Base-by-base conservation (phyloP, 2,113 vertebrate species). In the Boulengeromyrus knoepffleri region DNA sequence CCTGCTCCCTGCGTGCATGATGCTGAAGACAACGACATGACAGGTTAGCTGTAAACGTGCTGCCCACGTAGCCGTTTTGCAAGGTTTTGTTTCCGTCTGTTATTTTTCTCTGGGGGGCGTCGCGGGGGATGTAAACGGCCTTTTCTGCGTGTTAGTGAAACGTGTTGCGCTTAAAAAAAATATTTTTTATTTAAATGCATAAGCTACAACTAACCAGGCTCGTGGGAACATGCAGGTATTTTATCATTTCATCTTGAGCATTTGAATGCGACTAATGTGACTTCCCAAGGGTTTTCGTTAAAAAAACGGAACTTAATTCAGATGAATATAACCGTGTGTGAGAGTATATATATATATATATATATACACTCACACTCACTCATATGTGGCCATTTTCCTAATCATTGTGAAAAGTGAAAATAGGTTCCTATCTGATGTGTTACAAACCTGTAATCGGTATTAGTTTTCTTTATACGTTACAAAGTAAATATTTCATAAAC, bases 161-260 rank as follows among this genome's bases (percentile, higher is more conserved):
- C 62, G 88, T 89, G 88, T 77, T 89, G 88, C 88, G 39, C 62
- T 77, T 74, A 77, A 17, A 47, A 47, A 88, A 89, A 21, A 88
- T 83, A 7, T 27, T 53, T 27, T 27, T 27, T 31, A 46, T 85
- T 85, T 4, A 21, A n/a, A 46, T 21, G 45, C 8, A 47, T n/a
- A 85, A 47, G 83, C 80, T 47, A 39, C 36, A 42, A 19, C 4
- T 80, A 42, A 80, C 17, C 36, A 3, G 6, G 19, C 42, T 47
- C 15, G 83, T 85, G 45, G 17, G 45, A 10, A n/a, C 42, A 31
- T 45, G 77, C 77, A 83, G 36, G 39, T 45, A 42, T 42, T 10
- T 45, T 85, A 39, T 84, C 9, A 24, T 46, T 39, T n/a, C 45
- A 46, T 42, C 45, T 12, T 47, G 56, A 53, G 13, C 52, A 42